Evolutionary conservation across 2,888 invertebrate species (phyloP).

Genomic region (Stramonita haemastoma): DNA sequence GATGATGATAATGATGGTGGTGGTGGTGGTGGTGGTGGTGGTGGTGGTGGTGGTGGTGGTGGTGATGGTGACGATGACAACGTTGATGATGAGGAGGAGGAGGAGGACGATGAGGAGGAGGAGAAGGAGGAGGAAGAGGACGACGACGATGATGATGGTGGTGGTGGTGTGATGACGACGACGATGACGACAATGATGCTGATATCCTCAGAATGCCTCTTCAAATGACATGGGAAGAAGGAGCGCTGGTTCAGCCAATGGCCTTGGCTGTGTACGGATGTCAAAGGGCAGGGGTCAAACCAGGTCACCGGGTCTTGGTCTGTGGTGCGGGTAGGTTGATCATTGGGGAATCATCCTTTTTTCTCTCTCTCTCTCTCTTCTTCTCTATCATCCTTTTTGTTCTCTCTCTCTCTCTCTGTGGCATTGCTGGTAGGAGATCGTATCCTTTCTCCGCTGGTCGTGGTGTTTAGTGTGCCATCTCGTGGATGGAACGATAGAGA

Average conservation of each 20-base stretch:
- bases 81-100: background rate
- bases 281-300: slow-evolving; percentile 35
- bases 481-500: too few relatives aligned
- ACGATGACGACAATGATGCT: background rate
- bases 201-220: background rate
- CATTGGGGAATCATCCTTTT: too few relatives aligned
- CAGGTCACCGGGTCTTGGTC: slow-evolving; percentile 26
- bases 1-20: too few relatives aligned
- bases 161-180: background rate
- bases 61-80: background rate
- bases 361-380: too few relatives aligned
- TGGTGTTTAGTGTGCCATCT: too few relatives aligned
- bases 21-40: too few relatives aligned
- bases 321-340: slow-evolving; percentile 18
- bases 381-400: too few relatives aligned
- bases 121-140: background rate
- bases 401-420: too few relatives aligned
- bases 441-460: too few relatives aligned
- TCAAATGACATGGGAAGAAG: slow-evolving; percentile 9
- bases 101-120: background rate
- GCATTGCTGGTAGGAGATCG: too few relatives aligned
- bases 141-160: background rate
- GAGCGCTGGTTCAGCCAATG: slow-evolving; percentile 29
- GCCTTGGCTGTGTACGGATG: slow-evolving; percentile 32
- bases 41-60: too few relatives aligned